These are phyloP conservation scores for Adineta ricciae DNA, from an alignment of 2,888 invertebrate genomes.

Conservation along the genomic window DNA sequence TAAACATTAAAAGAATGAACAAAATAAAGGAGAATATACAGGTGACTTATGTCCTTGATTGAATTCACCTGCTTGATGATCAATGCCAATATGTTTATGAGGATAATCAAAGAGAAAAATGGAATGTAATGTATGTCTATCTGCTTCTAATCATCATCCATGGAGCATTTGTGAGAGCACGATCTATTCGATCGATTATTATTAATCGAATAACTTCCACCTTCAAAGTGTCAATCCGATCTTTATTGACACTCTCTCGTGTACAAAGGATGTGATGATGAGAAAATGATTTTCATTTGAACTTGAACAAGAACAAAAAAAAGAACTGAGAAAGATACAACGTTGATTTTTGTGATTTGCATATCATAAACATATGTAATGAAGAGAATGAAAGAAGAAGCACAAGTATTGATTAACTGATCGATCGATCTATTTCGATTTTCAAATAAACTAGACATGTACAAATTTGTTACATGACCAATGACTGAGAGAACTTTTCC, in stretches of 20 bases:
- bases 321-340: not conserved
- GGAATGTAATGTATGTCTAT: not conserved
- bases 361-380: slow-evolving; percentile 15
- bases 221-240: slow-evolving; percentile 15
- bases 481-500: not conserved
- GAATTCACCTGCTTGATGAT: not conserved
- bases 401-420: not conserved
- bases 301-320: not conserved
- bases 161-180: not conserved
- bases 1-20: not conserved
- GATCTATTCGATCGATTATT: not conserved
- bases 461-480: not conserved
- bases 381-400: not conserved
- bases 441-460: not conserved
- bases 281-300: slow-evolving; percentile 12
- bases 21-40: no score
- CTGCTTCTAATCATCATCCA: not conserved
- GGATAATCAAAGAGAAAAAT: not conserved
- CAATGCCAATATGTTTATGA: not conserved
- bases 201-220: slow-evolving; percentile 5
- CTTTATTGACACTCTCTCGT: not conserved
- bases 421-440: not conserved
- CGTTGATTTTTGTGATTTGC: slow-evolving; percentile 7
- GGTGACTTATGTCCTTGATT: slow-evolving; percentile 13
- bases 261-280: not conserved